Evolutionary conservation across 2,888 invertebrate genomes (phyloP).

Genomic region (Volucella zonaria): DNA sequence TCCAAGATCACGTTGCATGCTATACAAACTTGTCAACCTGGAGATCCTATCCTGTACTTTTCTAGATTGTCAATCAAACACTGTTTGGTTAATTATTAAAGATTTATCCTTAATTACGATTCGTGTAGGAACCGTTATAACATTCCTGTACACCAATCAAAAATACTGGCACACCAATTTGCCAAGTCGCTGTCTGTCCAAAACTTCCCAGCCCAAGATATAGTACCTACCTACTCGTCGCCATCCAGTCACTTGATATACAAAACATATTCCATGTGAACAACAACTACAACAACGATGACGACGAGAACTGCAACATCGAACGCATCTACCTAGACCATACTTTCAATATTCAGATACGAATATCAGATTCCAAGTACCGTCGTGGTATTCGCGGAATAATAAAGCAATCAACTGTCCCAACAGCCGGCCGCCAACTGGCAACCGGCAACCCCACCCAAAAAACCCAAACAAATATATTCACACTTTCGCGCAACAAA

Average conservation of each 20-base stretch:
- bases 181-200: constrained; percentile 49
- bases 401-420: constrained; percentile 74
- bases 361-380: constrained; percentile 45
- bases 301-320: background rate
- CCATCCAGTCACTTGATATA: constrained; percentile 8
- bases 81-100: constrained; percentile 2
- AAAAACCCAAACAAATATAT: constrained; percentile 66
- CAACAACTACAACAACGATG: background rate
- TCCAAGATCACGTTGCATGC: too few relatives aligned
- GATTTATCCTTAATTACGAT: constrained; percentile 32
- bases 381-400: constrained; percentile 53
- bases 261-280: constrained; percentile 34
- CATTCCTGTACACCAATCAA: constrained; percentile 36
- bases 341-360: constrained; percentile 63
- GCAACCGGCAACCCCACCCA: constrained; percentile 19
- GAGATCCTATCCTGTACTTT: too few relatives aligned
- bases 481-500: constrained; percentile 62
- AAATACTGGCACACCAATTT: constrained; percentile 53
- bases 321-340: constrained; percentile 25
- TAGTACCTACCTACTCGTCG: background rate
- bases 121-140: background rate
- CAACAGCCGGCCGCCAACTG: background rate
- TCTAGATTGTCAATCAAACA: background rate
- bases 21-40: too few relatives aligned
- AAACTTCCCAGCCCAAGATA: background rate